phyloP scores from a whole-genome alignment of 1,140 invertebrate species.

The Apis mellifera region DNA sequence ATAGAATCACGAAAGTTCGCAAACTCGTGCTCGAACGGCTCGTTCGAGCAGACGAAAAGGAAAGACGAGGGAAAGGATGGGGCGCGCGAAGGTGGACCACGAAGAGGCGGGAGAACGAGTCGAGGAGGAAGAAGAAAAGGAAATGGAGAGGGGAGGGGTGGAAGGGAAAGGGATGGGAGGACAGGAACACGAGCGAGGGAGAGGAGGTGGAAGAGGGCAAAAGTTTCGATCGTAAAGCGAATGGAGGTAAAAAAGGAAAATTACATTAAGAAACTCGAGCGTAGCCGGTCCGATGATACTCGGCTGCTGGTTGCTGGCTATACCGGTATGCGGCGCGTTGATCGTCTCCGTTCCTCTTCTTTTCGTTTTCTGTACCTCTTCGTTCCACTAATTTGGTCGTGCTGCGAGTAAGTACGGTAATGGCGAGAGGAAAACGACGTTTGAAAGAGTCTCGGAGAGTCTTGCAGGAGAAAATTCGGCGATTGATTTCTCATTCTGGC shows the following conservation, averaged over 20 bases:
- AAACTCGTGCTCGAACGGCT: slow-evolving; percentile 49
- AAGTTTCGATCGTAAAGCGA: slow-evolving; percentile 79
- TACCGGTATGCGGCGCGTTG: slow-evolving; percentile 66
- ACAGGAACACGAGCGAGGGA: slow-evolving; percentile 51
- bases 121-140: slow-evolving; percentile 42
- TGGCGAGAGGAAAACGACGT: slow-evolving; percentile 13
- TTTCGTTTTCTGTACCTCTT: neutral
- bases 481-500: neutral
- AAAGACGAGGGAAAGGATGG: slow-evolving; percentile 11
- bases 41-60: slow-evolving; percentile 52
- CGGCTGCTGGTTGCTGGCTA: slow-evolving; percentile 17
- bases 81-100: slow-evolving; percentile 43
- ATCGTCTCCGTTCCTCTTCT: neutral
- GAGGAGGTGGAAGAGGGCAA: slow-evolving; percentile 63
- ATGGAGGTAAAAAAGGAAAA: slow-evolving; percentile 78
- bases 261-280: slow-evolving; percentile 79
- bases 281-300: slow-evolving; percentile 66
- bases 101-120: slow-evolving; percentile 56
- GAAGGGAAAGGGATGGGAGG: slow-evolving; percentile 54
- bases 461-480: neutral
- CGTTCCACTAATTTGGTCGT: slow-evolving; percentile 16
- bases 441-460: neutral
- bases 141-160: slow-evolving; percentile 37
- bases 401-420: slow-evolving; percentile 25
- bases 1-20: slow-evolving; percentile 61